Conservation (phyloP, 30 jellyfish, hydroid and myxozoan genomes). For the Rhopilema esculentum region DNA sequence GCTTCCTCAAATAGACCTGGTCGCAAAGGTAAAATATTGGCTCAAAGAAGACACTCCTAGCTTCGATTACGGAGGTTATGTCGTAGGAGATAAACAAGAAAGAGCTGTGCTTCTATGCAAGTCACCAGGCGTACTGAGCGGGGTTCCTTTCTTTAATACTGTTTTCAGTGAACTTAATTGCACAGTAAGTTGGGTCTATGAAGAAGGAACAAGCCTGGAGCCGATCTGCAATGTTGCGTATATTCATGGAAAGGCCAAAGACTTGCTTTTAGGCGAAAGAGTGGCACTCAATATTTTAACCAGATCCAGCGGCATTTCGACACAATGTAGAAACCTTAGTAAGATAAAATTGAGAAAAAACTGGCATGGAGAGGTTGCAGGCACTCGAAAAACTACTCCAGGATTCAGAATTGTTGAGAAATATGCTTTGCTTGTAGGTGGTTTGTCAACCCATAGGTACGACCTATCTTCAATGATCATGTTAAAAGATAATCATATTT, state of each 20-base stretch:
- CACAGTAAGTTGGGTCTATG: constrained; percentile 61
- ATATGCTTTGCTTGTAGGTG: constrained; percentile 86
- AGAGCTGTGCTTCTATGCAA: constrained; percentile 79
- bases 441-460: constrained; percentile 81
- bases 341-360: constrained; percentile 18
- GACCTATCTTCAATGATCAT: constrained; percentile 84
- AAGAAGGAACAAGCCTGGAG: constrained; percentile 65
- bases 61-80: constrained; percentile 89
- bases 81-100: constrained; percentile 83
- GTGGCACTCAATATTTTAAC: constrained; percentile 75
- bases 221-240: constrained; percentile 79
- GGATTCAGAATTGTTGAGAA: constrained; percentile 82
- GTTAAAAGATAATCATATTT: constrained; percentile 89
- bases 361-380: constrained; percentile 86
- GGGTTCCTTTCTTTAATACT: constrained; percentile 79
- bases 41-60: constrained; percentile 85
- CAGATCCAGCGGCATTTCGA: constrained; percentile 79
- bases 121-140: constrained; percentile 85
- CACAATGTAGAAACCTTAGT: constrained; percentile 42
- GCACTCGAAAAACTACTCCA: constrained; percentile 93
- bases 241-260: constrained; percentile 68
- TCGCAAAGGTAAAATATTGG: constrained; percentile 57
- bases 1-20: constrained; percentile 29
- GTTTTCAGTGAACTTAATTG: constrained; percentile 70
- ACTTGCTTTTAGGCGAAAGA: constrained; percentile 77